Evolutionary conservation across 2,888 invertebrate genomes (phyloP).

Genomic region (Ormyrus pomaceus): DNA sequence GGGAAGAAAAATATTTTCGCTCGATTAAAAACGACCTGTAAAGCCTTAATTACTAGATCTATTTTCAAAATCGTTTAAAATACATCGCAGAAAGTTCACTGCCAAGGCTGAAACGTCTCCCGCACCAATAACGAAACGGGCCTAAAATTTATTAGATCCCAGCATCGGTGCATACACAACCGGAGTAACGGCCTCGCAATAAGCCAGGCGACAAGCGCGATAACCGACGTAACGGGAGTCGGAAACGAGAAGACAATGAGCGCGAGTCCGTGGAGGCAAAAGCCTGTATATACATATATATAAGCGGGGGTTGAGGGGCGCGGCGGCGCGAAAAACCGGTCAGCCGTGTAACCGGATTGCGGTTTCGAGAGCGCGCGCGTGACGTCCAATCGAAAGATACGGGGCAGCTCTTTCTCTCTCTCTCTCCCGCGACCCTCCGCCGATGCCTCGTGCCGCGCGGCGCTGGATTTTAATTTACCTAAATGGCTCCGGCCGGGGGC

Average conservation of each 20-base stretch:
- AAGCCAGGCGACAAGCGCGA: too few relatives aligned
- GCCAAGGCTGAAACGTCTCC: too few relatives aligned
- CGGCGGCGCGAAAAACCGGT: slow-evolving; percentile 56
- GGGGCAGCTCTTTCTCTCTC: slow-evolving; percentile 2
- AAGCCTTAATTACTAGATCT: too few relatives aligned
- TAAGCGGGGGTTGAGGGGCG: not conserved
- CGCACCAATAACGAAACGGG: too few relatives aligned
- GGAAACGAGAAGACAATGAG: not conserved
- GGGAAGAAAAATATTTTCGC: too few relatives aligned
- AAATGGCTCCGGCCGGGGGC: slow-evolving; percentile 58
- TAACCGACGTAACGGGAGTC: not conserved
- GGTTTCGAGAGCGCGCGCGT: slow-evolving; percentile 54
- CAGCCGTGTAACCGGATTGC: slow-evolving; percentile 63
- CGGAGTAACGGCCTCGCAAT: too few relatives aligned
- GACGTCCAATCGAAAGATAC: slow-evolving; percentile 4
- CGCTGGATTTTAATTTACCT: slow-evolving; percentile 61
- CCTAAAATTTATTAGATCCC: too few relatives aligned
- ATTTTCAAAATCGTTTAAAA: too few relatives aligned
- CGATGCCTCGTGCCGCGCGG: slow-evolving; percentile 46
- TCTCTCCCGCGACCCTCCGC: slow-evolving; percentile 23
- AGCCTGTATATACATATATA: too few relatives aligned
- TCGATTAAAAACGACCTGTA: too few relatives aligned
- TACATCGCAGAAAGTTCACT: too few relatives aligned
- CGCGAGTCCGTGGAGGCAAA: not conserved
- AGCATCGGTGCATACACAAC: too few relatives aligned